Evolutionary conservation across 2,797 vertebrate genomes (phyloP).

Genomic region (Melanotaenia maccullochi): DNA sequence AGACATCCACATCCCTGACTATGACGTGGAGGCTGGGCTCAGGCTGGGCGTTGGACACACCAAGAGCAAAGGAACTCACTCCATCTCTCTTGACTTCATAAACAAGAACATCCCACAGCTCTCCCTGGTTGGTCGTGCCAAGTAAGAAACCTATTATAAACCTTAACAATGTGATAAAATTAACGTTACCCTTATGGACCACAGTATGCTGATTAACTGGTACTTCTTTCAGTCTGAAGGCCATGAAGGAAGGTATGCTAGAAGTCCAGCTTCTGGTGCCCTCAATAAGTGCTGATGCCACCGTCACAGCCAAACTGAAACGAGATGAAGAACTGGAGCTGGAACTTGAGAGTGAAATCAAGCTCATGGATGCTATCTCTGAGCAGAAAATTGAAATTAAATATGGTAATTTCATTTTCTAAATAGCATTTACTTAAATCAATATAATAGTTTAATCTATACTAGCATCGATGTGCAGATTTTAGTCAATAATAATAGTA

Average conservation of each 20-base stretch:
- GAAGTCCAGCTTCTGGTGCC: conserved; percentile 87
- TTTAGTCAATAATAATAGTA: no score
- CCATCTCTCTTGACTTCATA: conserved; percentile 86
- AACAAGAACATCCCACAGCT: conserved; percentile 89
- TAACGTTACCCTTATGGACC: neutral
- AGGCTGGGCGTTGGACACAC: conserved; percentile 83
- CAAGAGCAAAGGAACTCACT: conserved; percentile 80
- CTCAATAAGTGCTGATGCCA: conserved; percentile 81
- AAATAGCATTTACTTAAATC: neutral
- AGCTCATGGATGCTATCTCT: conserved; percentile 74
- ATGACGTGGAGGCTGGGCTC: conserved; percentile 86
- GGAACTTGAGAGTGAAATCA: conserved; percentile 85
- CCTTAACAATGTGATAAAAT: conserved; percentile 1
- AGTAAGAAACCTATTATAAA: conserved; percentile 80
- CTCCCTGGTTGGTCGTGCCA: conserved; percentile 85
- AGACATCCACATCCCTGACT: conserved; percentile 87
- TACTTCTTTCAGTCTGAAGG: conserved; percentile 78
- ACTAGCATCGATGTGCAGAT: no score
- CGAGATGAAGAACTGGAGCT: conserved; percentile 76
- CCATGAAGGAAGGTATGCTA: conserved; percentile 82
- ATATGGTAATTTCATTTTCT: conserved; percentile 83
- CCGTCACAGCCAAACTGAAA: conserved; percentile 80
- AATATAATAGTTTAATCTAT: neutral
- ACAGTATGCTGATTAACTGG: conserved; percentile 9
- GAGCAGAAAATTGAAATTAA: conserved; percentile 83